Evolutionary conservation across 2,797 vertebrate genomes (phyloP), one percentile per base, ranked within the genome.

Genomic region (Dendrocincla fuliginosa): DNA sequence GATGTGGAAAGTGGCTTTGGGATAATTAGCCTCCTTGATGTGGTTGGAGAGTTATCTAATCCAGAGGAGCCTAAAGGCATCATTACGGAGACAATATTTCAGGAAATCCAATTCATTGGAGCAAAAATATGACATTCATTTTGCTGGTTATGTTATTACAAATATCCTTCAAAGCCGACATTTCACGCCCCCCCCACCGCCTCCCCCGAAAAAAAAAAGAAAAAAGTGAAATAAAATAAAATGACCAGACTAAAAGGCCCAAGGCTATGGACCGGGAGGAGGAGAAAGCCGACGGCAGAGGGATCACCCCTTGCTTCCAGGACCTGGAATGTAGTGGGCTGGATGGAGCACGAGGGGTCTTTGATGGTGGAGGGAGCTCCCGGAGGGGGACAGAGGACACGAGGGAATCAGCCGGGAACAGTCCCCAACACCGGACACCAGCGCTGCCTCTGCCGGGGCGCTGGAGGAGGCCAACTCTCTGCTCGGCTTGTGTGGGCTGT

Each of bases 141-240:
- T 97, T 96, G 96, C 95, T 94, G 96, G 95, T 96, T 95, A 95
- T 97, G 94, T 96, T 95, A 93, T 95, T 95, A 96, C 88, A 96
- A 95, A 95, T 95, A 95, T 92, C 88, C 93, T 96, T 96, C 94
- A 97, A 96, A 94, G 91, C 60, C 84, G 87, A 93, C 79, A 87
- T 88, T 96, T 94, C 92, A 85, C 71, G 50, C 19, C 19, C 55
- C 35, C 73, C 25, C 14, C 35, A 5, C 12, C 7, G 13, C 3
- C 16, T 24, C 52, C 6, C 13, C 9, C 30, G 25, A 10, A 16
- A 33, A 28, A 13, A 15, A 12, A 8, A 16, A 32, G 23, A 49
- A 27, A 3, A 1, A 82, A 87, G 64, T 10, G 13, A 83, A 87
- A 83, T 24, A 75, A 76, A 93, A 80, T 42, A 94, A 87, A 95